Percentiles rank a stretch among this genome's conserved stretches.
Conservation (phyloP, 2,113 vertebrate genomes). For the Uria aalge region DNA sequence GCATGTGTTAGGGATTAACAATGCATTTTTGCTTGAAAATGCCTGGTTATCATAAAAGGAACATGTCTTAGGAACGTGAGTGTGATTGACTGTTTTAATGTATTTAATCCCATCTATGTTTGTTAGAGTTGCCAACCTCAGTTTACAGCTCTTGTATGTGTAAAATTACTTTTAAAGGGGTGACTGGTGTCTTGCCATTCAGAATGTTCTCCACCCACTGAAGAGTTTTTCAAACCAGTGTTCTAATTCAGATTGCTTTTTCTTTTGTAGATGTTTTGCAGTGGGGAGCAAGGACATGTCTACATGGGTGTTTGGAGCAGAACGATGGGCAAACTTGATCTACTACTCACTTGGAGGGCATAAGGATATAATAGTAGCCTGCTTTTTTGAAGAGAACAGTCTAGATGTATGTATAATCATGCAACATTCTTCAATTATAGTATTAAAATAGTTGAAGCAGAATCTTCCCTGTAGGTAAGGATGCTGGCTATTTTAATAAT, state of each 20-base stretch:
- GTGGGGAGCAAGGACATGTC: constrained; percentile 97
- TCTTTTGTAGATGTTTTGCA: constrained; percentile 85
- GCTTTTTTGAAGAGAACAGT: constrained; percentile 92
- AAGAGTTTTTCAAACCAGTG: background rate
- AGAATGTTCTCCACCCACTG: background rate
- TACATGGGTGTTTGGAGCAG: constrained; percentile 94
- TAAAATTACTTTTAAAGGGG: background rate
- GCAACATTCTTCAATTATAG: background rate
- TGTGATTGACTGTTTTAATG: background rate
- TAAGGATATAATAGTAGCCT: constrained; percentile 89
- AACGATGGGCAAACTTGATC: constrained; percentile 94
- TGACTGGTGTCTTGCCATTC: background rate
- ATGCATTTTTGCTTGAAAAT: background rate
- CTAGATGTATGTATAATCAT: constrained; percentile 85
- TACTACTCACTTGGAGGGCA: constrained; percentile 94
- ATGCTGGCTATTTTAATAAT: background rate
- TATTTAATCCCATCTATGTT: background rate
- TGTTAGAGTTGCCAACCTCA: background rate
- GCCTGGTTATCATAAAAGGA: background rate
- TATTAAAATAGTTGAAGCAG: background rate
- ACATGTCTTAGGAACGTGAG: background rate
- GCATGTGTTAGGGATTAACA: rapidly evolving
- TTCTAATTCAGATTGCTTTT: background rate
- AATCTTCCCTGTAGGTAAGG: background rate
- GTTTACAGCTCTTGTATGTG: background rate